Evolutionary conservation across 2,113 vertebrate species (phyloP).

Genomic region (Carassius auratus): DNA sequence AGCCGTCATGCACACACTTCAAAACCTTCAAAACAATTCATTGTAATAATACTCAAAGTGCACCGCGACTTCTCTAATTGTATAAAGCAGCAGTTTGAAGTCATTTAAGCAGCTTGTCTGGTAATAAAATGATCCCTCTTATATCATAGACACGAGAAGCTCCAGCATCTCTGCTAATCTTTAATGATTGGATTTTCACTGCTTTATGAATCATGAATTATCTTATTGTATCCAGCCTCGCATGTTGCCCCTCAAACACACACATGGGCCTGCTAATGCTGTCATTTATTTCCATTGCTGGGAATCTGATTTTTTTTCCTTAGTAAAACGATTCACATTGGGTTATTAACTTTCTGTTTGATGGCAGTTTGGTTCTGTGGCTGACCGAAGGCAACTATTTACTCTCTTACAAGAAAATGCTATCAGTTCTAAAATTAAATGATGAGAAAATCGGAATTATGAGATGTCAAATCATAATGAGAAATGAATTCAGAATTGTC

Average conservation of each 20-base stretch:
- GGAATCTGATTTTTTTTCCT: neutral
- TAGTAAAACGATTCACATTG: neutral
- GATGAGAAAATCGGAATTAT: too few species aligned
- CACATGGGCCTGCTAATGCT: neutral
- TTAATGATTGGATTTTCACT: constrained; percentile 70
- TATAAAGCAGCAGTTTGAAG: neutral
- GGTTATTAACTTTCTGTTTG: constrained; percentile 19
- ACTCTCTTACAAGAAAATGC: neutral
- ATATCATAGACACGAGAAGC: constrained; percentile 22
- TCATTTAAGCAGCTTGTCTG: neutral
- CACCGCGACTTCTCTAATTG: neutral
- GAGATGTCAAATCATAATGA: too few species aligned
- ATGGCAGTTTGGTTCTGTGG: neutral
- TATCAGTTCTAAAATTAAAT: too few species aligned
- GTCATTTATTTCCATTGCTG: constrained; percentile 3
- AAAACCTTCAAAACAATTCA: neutral
- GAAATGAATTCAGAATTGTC: too few species aligned
- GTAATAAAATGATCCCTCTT: constrained; percentile 53
- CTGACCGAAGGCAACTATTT: neutral
- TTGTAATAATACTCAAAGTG: neutral
- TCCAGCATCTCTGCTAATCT: constrained; percentile 53
- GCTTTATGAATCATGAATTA: constrained; percentile 55
- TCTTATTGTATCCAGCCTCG: constrained; percentile 48
- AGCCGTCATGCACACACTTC: neutral
- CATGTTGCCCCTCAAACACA: constrained; percentile 13